phyloP scores from a whole-genome alignment of 1,140 invertebrate genomes.

The Epicauta chinensis region DNA sequence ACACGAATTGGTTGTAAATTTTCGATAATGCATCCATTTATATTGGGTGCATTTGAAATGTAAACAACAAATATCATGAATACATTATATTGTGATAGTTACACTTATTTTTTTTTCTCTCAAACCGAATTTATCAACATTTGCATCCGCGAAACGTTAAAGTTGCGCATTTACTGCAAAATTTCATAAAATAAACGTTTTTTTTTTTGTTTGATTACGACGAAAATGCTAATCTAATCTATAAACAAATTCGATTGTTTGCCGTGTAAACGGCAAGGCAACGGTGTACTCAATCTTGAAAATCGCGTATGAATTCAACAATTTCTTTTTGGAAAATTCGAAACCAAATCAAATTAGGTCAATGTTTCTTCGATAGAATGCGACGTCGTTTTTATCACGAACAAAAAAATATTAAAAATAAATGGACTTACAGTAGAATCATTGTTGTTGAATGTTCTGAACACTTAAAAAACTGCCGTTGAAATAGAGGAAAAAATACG shows the following conservation, averaged over 20 bases:
- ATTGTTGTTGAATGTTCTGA: too few relatives aligned
- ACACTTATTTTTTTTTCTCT: too few relatives aligned
- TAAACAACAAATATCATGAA: not conserved
- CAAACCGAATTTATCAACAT: not conserved
- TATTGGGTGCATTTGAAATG: not conserved
- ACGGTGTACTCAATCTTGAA: too few relatives aligned
- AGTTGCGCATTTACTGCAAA: conserved; percentile 9
- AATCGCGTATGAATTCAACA: too few relatives aligned
- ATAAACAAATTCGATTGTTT: conserved; percentile 17
- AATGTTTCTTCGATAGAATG: not conserved
- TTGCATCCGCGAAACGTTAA: not conserved
- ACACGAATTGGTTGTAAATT: conserved; percentile 21
- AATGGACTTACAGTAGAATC: not conserved
- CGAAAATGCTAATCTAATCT: conserved; percentile 22
- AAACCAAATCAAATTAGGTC: not conserved
- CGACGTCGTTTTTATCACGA: not conserved
- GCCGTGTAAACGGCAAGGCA: not conserved
- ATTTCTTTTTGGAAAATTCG: not conserved
- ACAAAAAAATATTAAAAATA: not conserved
- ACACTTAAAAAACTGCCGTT: too few relatives aligned
- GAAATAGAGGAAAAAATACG: too few relatives aligned
- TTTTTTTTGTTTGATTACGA: not conserved
- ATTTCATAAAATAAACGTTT: conserved; percentile 3
- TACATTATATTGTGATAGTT: too few relatives aligned
- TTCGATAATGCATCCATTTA: conserved; percentile 19